These are phyloP conservation scores for Slavum lentiscoides DNA, from an alignment of 2,888 invertebrate species.

Conservation along the genomic window DNA sequence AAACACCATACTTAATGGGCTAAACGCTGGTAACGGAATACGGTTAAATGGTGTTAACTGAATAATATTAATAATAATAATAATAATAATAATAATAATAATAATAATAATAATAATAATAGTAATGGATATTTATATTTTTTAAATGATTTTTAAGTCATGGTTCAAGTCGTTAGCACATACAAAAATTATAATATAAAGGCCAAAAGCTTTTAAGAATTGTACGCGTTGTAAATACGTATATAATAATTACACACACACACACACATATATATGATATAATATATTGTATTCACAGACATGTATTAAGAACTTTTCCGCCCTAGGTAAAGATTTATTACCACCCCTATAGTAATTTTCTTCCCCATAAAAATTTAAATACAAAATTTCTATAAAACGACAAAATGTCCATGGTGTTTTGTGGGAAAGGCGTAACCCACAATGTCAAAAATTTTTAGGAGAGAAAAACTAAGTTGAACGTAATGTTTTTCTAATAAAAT, in stretches of 20 bases:
- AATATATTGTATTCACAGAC: too few species aligned
- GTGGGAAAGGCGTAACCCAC: too few species aligned
- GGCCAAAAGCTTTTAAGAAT: conserved; percentile 35
- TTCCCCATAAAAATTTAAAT: too few species aligned
- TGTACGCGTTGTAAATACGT: background rate
- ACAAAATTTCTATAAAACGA: too few species aligned
- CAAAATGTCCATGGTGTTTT: too few species aligned
- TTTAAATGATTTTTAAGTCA: conserved; percentile 35
- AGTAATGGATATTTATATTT: conserved; percentile 16
- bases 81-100: background rate
- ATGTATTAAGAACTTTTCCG: too few species aligned
- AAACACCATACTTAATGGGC: conserved; percentile 13
- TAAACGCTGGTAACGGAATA: conserved; percentile 24
- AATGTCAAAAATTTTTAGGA: too few species aligned
- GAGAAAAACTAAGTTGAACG: too few species aligned
- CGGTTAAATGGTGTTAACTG: conserved; percentile 29
- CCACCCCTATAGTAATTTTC: too few species aligned
- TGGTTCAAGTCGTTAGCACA: background rate
- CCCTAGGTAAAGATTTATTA: too few species aligned
- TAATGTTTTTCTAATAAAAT: too few species aligned
- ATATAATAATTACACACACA: background rate
- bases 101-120: background rate
- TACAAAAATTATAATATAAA: conserved; percentile 24
- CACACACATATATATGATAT: background rate
- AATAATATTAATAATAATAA: background rate